phyloP scores from a whole-genome alignment of 1,140 invertebrate species.

The Cotesia glomerata region DNA sequence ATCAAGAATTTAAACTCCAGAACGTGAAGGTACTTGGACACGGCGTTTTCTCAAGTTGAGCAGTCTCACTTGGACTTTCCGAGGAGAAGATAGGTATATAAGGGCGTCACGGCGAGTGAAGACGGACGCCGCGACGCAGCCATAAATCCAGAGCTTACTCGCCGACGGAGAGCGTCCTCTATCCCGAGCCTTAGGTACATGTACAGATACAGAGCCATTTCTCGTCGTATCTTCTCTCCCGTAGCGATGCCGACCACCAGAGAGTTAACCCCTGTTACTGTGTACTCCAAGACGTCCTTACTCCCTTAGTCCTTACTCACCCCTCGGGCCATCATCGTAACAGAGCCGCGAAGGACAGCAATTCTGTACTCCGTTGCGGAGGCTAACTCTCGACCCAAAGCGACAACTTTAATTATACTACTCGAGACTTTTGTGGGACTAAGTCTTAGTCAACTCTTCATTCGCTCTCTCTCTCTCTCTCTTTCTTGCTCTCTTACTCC shows the following conservation, averaged over 20 bases:
- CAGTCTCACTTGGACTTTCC: conserved; percentile 51
- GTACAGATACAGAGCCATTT: background rate
- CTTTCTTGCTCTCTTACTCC: background rate
- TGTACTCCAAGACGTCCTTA: background rate
- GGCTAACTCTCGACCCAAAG: conserved; percentile 52
- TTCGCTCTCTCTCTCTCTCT: conserved; percentile 15
- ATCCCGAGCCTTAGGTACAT: conserved; percentile 22
- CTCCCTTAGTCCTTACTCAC: conserved; percentile 32
- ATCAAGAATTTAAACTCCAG: background rate
- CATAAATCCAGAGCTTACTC: conserved; percentile 61
- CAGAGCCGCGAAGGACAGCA: conserved; percentile 19
- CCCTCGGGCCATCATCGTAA: conserved; percentile 36
- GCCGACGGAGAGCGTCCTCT: conserved; percentile 53
- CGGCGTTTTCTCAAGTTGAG: conserved; percentile 24
- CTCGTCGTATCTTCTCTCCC: conserved; percentile 8
- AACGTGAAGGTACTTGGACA: conserved; percentile 10
- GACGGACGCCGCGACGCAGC: conserved; percentile 63
- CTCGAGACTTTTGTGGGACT: conserved; percentile 46
- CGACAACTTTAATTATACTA: conserved; percentile 57
- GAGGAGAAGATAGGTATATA: conserved; percentile 42
- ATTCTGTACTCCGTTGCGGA: conserved; percentile 54
- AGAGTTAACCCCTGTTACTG: background rate
- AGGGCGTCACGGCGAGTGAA: conserved; percentile 64
- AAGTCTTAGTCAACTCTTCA: conserved; percentile 37
- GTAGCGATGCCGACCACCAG: conserved; percentile 19